Evolutionary conservation across 2,113 vertebrate species (phyloP), one percentile per base, ranked within the genome.

Genomic region (Ciconia maguari): DNA sequence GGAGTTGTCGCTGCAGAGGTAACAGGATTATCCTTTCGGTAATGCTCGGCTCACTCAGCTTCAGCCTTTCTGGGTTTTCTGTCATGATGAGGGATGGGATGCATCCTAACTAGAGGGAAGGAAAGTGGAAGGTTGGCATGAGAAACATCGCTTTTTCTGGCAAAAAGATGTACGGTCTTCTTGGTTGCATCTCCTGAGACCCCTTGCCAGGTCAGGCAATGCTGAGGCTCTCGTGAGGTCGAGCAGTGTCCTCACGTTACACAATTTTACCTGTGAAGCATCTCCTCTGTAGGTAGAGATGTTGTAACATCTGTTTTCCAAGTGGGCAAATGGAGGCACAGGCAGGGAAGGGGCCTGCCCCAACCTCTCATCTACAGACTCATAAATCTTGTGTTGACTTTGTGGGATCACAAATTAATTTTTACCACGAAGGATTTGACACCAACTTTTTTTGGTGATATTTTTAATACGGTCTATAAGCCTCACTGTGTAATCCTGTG

Each of bases 211-310:
- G 48, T n/a, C 52, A 66, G 46, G 24, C 25, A 32, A 13, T 9
- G 46, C 66, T 2, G 11, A 16, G 25, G n/a, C 38, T 60, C 52
- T 24, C 1, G 1, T 0, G 3, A 49, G 62, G 27, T 80, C 0
- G 3, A 76, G 41, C 17, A 16, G n/a, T 26, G 61, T 22, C 48
- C 27, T 79, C 21, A 0, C 10, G 3, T 30, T 36, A 16, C 38
- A 17, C 17, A 65, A 0, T 29, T 29, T n/a, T 22, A 81, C 41
- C 60, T 41, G 17, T 36, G 44, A 38, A 51, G 5, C 49, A 3
- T 36, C 90, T 75, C 36, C 68, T 29, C 49, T n/a, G n/a, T 48
- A 27, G 62, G 49, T 14, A 30, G 46, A 65, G 76, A 5, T 42
- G 49, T 42, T 54, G 36, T 14, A 54, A n/a, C 42, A n/a, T 68